Evolutionary conservation across 2,797 vertebrate genomes (phyloP), one percentile per base, ranked within the genome.

Genomic region (Amazona ochrocephala): DNA sequence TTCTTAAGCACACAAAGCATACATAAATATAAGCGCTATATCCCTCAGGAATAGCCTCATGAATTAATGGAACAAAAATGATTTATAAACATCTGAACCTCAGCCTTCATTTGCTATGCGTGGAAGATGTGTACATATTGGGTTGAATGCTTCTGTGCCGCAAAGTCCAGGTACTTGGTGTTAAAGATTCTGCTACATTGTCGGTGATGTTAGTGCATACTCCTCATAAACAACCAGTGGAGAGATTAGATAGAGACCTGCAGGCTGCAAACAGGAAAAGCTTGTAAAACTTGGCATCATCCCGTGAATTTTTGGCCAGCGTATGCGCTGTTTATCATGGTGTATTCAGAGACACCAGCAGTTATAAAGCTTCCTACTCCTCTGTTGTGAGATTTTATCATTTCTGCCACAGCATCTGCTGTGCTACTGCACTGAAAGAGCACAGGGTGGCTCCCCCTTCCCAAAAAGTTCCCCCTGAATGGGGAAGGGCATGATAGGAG

Each of bases 301-400:
- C 14, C 34, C 22, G 5, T 60, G 30, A 24, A 48, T 22, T 65
- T 89, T 90, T 73, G 20, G 1, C 8, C 27, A n/a, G 5, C 1
- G 0, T 56, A 37, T 64, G 13, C 37, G 3, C 5, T 5, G 1
- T 4, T 71, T 22, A 20, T 79, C 5, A 4, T 0, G 3, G 9
- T 50, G 42, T 47, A 16, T 76, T 87, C 75, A 58, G 77, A 64
- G 60, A 39, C 21, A 54, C 3, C 22, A 44, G 22, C 24, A 65
- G 16, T 18, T 74, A 6, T 32, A 72, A 86, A 65, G 45, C 6
- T 51, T 70, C 19, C 6, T 5, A 11, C 13, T 34, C 7, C 7
- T 78, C 47, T 64, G 11, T 8, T 50, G 34, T 65, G 39, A 88
- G 15, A 39, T 73, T 58, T 90, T 61, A 34, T 51, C 20, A 17